Percentiles rank a stretch among this genome's conserved stretches.
These are phyloP conservation scores for Drosophila yakuba DNA, from an alignment of 1,140 invertebrate species.

Conservation along the genomic window DNA sequence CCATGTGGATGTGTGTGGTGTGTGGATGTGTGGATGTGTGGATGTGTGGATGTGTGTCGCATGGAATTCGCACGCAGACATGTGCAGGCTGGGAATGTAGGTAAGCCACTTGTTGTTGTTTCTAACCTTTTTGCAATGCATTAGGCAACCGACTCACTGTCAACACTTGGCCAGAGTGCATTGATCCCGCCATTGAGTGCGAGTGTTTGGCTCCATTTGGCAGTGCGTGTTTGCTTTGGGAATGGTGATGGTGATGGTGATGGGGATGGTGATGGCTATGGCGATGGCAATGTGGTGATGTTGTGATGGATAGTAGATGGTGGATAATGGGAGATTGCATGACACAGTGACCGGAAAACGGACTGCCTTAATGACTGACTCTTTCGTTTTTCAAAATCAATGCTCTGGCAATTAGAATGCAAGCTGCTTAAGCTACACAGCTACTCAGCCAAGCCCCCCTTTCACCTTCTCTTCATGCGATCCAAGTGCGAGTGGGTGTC, in stretches of 20 bases:
- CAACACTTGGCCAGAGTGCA: conserved; percentile 68
- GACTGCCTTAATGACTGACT: conserved; percentile 78
- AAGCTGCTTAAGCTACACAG: not conserved
- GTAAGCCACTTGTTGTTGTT: conserved; percentile 77
- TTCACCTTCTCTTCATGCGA: not conserved
- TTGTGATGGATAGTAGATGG: no score
- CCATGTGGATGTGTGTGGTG: not conserved
- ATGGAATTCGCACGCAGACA: conserved; percentile 66
- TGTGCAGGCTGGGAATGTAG: conserved; percentile 68
- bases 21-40: not conserved
- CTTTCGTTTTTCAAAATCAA: conserved; percentile 65
- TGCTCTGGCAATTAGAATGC: conserved; percentile 32
- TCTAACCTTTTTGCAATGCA: conserved; percentile 78
- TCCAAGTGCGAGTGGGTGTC: not conserved
- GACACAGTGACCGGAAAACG: conserved; percentile 80
- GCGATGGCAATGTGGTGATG: not conserved
- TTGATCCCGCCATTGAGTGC: conserved; percentile 71
- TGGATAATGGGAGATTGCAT: conserved; percentile 56
- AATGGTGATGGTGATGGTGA: not conserved
- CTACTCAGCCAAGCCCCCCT: conserved; percentile 11
- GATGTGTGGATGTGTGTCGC: not conserved
- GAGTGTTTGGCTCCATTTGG: conserved; percentile 21
- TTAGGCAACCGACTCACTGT: conserved; percentile 76
- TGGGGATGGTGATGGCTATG: not conserved
- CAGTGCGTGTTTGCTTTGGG: conserved; percentile 16